Evolutionary conservation across 1,140 invertebrate species (phyloP), one percentile per base, ranked within the genome.

Genomic region (Tyrophagus putrescentiae): DNA sequence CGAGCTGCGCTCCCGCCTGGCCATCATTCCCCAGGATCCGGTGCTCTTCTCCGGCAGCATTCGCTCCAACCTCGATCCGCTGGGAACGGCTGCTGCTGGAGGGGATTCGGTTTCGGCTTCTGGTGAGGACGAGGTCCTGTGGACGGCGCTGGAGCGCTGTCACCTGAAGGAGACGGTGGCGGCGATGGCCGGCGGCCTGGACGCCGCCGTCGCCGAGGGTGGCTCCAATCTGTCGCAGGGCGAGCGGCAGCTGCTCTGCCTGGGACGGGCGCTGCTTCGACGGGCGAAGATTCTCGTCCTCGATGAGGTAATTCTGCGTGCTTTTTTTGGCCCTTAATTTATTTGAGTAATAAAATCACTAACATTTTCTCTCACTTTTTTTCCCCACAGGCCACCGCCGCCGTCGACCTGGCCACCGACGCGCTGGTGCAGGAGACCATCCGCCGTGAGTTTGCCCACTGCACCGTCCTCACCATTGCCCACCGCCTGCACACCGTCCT

Each of bases 11-110:
- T 72, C 73, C n/a, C 70, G 84, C 63, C 76, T 96, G 25, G 94
- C 91, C 13, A 93, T 93, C 67, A 93, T 94, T 72, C 85, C 85
- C 45, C 85, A 87, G 75, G 79, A 76, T 60, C 73, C 75, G 11
- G 71, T 75, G 70, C 62, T 75, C 4, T 75, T 81, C 64, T 72
- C 75, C 62, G 79, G 78, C 28, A 73, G 71, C 23, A 66, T 80
- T 23, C 69, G 79, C 65, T 70, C 53, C 9, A 69, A 69, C 57
- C 60, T 69, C 23, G 68, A 70, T 45, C 68, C 68, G 21, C 63
- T 63, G 5, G n/a, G 63, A 11, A 18, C 28, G 39, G 61, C 62
- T 27, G 57, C 29, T 21, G 80, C n/a, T n/a, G n/a, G n/a, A n/a
- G n/a, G n/a, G n/a, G n/a, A n/a, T n/a, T n/a, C n/a, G n/a, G n/a